Evolutionary conservation across 53 echinoderm and acorn worm species (phyloP).

Genomic region (Patiria pectinifera): DNA sequence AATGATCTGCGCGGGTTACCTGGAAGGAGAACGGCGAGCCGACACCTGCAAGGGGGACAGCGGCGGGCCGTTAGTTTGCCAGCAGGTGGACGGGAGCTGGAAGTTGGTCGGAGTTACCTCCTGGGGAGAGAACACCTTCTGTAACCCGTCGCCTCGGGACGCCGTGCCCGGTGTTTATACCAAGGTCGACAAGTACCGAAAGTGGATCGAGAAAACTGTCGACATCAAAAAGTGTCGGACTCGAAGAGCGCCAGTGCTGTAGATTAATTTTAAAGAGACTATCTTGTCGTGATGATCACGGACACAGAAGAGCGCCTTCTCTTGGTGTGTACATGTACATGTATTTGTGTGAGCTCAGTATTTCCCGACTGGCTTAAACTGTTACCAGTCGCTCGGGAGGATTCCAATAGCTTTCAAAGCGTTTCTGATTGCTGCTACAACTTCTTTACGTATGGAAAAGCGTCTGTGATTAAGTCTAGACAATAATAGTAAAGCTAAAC

Average conservation of each 20-base stretch:
- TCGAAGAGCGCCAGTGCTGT: slow-evolving; percentile 6
- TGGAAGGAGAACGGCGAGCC: slow-evolving; percentile 51
- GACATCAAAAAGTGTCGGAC: slow-evolving; percentile 69
- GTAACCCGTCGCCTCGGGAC: slow-evolving; percentile 62
- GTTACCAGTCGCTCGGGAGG: no score
- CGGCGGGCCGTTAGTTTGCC: slow-evolving; percentile 94
- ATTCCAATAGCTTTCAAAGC: no score
- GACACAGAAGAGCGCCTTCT: background rate
- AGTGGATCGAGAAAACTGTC: slow-evolving; percentile 83
- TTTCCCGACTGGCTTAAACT: no score
- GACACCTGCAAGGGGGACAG: slow-evolving; percentile 98
- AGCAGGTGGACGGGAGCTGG: slow-evolving; percentile 61
- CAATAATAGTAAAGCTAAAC: no score
- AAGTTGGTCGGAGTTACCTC: slow-evolving; percentile 92
- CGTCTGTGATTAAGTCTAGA: no score
- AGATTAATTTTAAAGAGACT: background rate
- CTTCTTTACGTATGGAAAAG: no score
- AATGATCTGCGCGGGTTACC: slow-evolving; percentile 86
- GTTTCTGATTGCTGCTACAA: no score
- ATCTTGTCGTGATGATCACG: background rate
- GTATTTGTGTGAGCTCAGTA: no score
- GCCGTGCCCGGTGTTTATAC: slow-evolving; percentile 91
- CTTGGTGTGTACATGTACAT: no score
- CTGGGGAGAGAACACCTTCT: slow-evolving; percentile 87
- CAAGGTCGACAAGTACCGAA: slow-evolving; percentile 80